Conservation (phyloP, 2,113 vertebrate genomes). For the Calidris pugnax region DNA sequence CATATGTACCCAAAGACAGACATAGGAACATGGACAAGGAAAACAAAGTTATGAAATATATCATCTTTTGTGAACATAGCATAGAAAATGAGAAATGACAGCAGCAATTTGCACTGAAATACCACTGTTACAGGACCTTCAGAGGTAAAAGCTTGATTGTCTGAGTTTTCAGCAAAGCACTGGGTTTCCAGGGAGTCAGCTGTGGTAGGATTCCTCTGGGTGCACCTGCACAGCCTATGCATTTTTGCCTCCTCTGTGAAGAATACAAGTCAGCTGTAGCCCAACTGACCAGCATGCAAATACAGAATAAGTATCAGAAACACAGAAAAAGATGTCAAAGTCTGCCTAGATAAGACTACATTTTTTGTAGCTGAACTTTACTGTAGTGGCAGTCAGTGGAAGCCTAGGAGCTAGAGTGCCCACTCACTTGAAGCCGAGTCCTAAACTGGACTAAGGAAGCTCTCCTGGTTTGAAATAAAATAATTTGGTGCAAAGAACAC, state of each 20-base stretch:
- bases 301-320: background rate
- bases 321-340: background rate
- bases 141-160: background rate
- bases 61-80: background rate
- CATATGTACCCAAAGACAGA: no score
- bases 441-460: background rate
- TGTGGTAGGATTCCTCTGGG: background rate
- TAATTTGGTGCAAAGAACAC: background rate
- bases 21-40: background rate
- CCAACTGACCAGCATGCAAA: background rate
- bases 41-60: background rate
- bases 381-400: background rate
- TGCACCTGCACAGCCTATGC: accelerated
- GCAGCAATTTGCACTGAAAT: background rate
- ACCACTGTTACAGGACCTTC: background rate
- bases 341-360: background rate
- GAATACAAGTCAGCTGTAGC: background rate
- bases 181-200: accelerated
- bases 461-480: background rate
- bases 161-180: background rate
- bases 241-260: background rate
- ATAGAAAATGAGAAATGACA: background rate
- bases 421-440: background rate
- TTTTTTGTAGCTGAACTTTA: background rate
- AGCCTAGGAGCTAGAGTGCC: accelerated